Evolutionary conservation across 2,113 vertebrate species (phyloP), one percentile per base, ranked within the genome.

Genomic region (Cyanoderma ruficeps): DNA sequence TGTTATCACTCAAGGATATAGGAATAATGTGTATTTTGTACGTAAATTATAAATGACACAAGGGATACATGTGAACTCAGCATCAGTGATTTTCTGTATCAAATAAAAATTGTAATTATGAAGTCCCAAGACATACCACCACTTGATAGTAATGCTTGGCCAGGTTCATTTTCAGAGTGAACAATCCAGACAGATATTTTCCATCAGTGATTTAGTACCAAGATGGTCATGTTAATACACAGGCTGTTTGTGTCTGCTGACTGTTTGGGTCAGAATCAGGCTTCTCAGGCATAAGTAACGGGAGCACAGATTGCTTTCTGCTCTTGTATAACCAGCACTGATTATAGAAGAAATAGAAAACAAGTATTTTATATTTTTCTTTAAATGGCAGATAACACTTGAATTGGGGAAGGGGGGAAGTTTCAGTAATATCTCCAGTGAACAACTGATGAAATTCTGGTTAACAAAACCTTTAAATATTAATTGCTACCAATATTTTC

Each of bases 71-170:
- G 37, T 68, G 46, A 91, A 67, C 49, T 89, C 47, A 20, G 41
- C 78, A 79, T 82, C 52, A n/a, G 17, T 83, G 53, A 64, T 91
- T 93, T 88, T 81, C 49, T 76, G 22, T 91, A 56, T 91, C 84
- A 76, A 75, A 59, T 82, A 82, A 39, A 24, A 94, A 6, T 68
- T 87, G 33, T 78, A 82, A 56, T 85, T 87, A 76, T 71, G 61
- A 82, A 49, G 65, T 72, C 94, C 57, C 82, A 79, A 72, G 87
- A n/a, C 53, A 68, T 31, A 70, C 7, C 33, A 71, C n/a, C n/a
- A n/a, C 44, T 87, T 53, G n/a, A 41, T 90, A 53, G 74, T 57
- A 82, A 64, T 68, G 21, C 53, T 87, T 0, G 1, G 22, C 49
- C 65, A 84, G n/a, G n/a, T 52, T 83, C 2, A 28, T 93, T 93